A percentile compares a stretch with the other conserved stretches of the same genome.
These are phyloP conservation scores for Pyrochroa serraticornis DNA, from an alignment of 2,888 invertebrate species.

Conservation along the genomic window DNA sequence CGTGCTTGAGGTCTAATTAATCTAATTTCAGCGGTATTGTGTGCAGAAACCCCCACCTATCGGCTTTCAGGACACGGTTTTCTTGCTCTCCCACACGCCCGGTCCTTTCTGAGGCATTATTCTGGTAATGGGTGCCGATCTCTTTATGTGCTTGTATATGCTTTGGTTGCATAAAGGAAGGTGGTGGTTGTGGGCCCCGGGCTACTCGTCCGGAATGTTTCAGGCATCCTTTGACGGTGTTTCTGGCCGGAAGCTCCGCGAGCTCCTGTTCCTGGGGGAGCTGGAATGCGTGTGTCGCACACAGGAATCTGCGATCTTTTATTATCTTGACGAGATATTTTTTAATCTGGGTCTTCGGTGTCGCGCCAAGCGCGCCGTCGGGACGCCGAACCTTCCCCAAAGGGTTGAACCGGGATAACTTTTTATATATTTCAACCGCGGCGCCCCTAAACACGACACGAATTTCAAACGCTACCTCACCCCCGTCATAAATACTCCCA, in stretches of 20 bases:
- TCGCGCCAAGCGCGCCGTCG: too few species aligned
- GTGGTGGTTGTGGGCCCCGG: conserved; percentile 21
- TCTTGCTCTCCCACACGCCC: conserved; percentile 1
- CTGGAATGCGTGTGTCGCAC: conserved; percentile 37
- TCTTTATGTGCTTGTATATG: conserved; percentile 21
- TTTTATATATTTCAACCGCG: too few species aligned
- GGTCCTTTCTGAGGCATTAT: conserved; percentile 10
- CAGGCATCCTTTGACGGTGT: conserved; percentile 40
- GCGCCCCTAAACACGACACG: too few species aligned
- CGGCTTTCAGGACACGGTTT: conserved; percentile 6
- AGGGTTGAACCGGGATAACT: too few species aligned
- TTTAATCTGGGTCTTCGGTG: not conserved
- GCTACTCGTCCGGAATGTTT: conserved; percentile 38
- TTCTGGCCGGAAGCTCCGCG: conserved; percentile 33
- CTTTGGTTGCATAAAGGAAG: conserved; percentile 23
- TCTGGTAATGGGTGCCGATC: conserved; percentile 18
- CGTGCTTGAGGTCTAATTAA: conserved; percentile 21
- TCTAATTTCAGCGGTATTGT: conserved; percentile 15
- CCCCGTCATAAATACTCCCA: too few species aligned
- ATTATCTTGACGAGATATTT: conserved; percentile 13
- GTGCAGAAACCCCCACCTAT: not conserved
- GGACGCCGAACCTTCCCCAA: too few species aligned
- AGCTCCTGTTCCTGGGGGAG: conserved; percentile 25
- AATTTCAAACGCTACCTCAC: too few species aligned
- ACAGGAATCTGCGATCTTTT: conserved; percentile 23